Percentiles rank a stretch among this genome's conserved stretches.
phyloP scores from a whole-genome alignment of 2,113 vertebrate species.

The Connochaetes taurinus region DNA sequence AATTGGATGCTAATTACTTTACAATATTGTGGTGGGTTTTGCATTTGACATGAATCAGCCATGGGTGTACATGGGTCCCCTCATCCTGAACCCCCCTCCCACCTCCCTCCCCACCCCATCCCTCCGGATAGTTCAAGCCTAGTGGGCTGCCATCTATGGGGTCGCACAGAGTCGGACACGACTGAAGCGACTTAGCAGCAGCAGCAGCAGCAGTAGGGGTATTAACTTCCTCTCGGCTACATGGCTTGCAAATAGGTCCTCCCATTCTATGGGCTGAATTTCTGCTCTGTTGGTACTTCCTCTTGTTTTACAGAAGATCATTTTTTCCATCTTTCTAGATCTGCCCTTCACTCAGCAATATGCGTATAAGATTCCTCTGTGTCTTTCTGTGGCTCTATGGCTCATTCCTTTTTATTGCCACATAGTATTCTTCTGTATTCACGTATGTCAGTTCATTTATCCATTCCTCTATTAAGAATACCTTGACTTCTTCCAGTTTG shows the following conservation, averaged over 20 bases:
- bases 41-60: not conserved
- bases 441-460: not conserved
- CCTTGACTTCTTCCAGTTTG: not conserved
- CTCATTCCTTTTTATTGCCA: not conserved
- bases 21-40: not conserved
- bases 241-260: not conserved
- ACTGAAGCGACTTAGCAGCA: too few relatives aligned
- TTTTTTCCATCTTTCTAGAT: not conserved
- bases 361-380: rapidly evolving
- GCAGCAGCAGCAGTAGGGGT: too few relatives aligned
- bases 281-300: too few relatives aligned
- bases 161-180: too few relatives aligned
- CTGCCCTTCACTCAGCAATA: not conserved
- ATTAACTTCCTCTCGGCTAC: not conserved
- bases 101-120: not conserved
- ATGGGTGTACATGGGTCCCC: not conserved
- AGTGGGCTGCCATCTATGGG: too few relatives aligned
- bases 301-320: rapidly evolving
- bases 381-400: not conserved
- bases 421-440: not conserved
- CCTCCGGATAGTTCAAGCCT: not conserved
- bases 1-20: not conserved
- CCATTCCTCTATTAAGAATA: not conserved
- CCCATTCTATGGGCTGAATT: not conserved
- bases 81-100: not conserved